Evolutionary conservation across 1,140 invertebrate species (phyloP), one percentile per base, ranked within the genome.

Genomic region (Atopsyche davidsoni): DNA sequence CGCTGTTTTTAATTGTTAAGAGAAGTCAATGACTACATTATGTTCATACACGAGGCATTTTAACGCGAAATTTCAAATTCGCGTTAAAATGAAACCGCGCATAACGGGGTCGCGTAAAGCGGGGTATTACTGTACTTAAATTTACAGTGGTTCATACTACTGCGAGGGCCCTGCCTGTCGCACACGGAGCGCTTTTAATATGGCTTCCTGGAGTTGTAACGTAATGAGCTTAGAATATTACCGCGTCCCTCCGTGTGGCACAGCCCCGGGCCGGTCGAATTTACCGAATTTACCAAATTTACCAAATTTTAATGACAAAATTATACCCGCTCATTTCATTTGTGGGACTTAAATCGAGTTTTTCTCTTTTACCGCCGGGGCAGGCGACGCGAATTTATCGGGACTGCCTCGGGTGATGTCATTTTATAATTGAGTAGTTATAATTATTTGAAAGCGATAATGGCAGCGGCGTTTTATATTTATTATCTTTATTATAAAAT

Each of bases 211-310:
- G 49, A 51, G 43, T 51, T 44, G 34, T 18, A n/a, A n/a, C 21
- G 49, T 51, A 51, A 51, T 51, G 49, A 51, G 49, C 49, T 51
- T 51, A 51, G 24, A 44, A 40, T 45, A 51, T 51, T 51, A 51
- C 32, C 41, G 40, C 10, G 46, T 38, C 35, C 35, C 44, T 34
- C n/a, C 13, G 16, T 34, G n/a, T 34, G n/a, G 16, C 32, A 16
- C n/a, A 16, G n/a, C 32, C 11, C 35, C 31, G 32, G 17, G 21
- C 17, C 9, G 11, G 21, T 25, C 18, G 40, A 42, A 42, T 42
- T 42, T 42, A 14, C 24, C 40, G 40, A 25, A 42, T 25, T 46
- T 21, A 11, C 32, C n/a, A 16, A 16, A 34, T 13, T 34, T 34
- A 4, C n/a, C 32, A 34, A 34, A 34, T 34, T 34, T 11, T 34